Base-by-base conservation (phyloP, 2,113 vertebrate genomes). In the Sapajus apella region DNA sequence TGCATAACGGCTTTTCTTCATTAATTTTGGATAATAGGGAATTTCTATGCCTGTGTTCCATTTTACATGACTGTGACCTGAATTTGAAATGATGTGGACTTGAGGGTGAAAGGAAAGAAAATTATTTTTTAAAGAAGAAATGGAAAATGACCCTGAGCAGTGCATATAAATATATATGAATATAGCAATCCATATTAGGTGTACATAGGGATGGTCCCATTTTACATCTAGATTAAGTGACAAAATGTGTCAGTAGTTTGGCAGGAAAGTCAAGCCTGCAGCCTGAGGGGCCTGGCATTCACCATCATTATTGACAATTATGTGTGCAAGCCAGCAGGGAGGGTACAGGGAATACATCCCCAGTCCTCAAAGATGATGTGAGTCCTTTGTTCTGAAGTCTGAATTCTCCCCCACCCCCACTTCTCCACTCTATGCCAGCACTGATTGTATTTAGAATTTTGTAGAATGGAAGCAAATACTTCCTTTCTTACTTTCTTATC, bases 121-220 rank as follows among this genome's bases (percentile, higher is more conserved):
- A 52, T 64, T 32, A 37, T 27, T 47, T 64, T 89, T 92, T 45
- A 23, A 94, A 81, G 68, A 35, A 77, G 58, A 92, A 84, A 43
- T n/a, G 35, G 77, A 47, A 79, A 77, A 5, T 80, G 9, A 73
- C 55, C 9, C 2, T 1, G 45, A 47, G 10, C 7, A 47, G 55
- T 23, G 0, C 21, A 32, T 64, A n/a, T 17, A 68, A 16, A 35
- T 17, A 68, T 18, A 35, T n/a, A 11, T 25, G 47, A 75, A n/a
- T 14, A 0, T 20, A 21, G 77, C 4, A 7, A 0, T 45, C 77
- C 20, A 0, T 35, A 18, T 73, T 52, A 10, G 2, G 30, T 52
- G 3, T 73, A 23, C 64, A 8, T 14, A 45, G 40, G 12, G n/a
- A 5, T 2, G 5, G 6, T 16, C 50, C 30, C 13, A 6, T 25